Evolutionary conservation across 1,140 invertebrate genomes (phyloP), one percentile per base, ranked within the genome.

Genomic region (Spodoptera frugiperda): DNA sequence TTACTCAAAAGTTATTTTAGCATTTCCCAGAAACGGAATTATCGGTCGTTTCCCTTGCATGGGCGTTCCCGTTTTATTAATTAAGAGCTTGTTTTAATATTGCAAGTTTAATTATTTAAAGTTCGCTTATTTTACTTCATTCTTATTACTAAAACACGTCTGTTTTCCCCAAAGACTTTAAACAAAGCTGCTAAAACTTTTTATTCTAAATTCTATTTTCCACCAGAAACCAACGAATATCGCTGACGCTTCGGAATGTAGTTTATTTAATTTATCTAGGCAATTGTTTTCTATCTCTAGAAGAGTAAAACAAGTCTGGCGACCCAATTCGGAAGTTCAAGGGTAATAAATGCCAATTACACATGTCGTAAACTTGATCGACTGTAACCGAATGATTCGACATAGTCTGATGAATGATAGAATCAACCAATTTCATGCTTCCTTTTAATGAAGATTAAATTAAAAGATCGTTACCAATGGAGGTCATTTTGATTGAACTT

Each of bases 351-450:
- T 30, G 48, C 78, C 65, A 78, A 76, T 79, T 75, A 79, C n/a
- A 78, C 46, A 19, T 54, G 59, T 72, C 15, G n/a, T 71, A 14
- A 68, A 75, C 55, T 82, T 79, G 70, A 86, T 85, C 81, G 54
- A 73, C 72, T 59, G 48, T 70, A 59, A 71, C 76, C 39, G 71
- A 88, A 87, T 78, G 82, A 88, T 86, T 84, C 55, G 78, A 59
- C 79, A 46, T 76, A 80, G 79, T 59, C 79, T 77, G 77, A 19
- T 51, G 17, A 55, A 44, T 54, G 44, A 72, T 71, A 25, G 17
- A 49, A 25, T 78, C 39, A 51, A 54, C 39, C 63, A 12, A 75
- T 65, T 49, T 53, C 33, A 65, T 44, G 71, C 71, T 59, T 11
- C n/a, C 44, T 14, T 30, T 19, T 70, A 55, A 61, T 53, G 55